Percentiles rank a stretch among this genome's conserved stretches.
phyloP scores from a whole-genome alignment of 2,888 invertebrate species.

The Gonocerus acuteangulatus region DNA sequence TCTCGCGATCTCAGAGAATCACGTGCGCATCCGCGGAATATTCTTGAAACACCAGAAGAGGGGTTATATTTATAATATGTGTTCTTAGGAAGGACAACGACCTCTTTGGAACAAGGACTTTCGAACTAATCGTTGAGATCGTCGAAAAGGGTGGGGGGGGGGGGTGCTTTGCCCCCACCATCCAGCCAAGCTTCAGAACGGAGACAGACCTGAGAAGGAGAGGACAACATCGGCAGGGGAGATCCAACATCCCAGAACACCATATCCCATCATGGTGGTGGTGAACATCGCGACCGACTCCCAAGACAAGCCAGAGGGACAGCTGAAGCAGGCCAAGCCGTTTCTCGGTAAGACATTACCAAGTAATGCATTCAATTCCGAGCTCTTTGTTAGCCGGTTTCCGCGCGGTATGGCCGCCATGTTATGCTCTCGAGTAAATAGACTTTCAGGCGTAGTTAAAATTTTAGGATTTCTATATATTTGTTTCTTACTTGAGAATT shows the following conservation, averaged over 20 bases:
- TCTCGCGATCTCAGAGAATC: too few species aligned
- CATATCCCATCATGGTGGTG: conserved; percentile 31
- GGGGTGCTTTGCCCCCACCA: too few species aligned
- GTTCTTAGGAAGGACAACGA: too few species aligned
- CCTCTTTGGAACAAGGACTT: too few species aligned
- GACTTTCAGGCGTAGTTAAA: conserved; percentile 2
- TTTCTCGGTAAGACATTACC: conserved; percentile 9
- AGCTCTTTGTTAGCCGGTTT: too few species aligned
- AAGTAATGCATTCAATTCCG: too few species aligned
- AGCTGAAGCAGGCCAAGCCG: conserved; percentile 15
- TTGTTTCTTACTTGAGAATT: too few species aligned
- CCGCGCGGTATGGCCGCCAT: conserved; percentile 4
- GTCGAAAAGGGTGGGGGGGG: too few species aligned
- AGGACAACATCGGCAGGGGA: conserved; percentile 25
- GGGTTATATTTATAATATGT: too few species aligned
- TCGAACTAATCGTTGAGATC: too few species aligned
- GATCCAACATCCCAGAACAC: conserved; percentile 25
- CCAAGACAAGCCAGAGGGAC: conserved; percentile 24
- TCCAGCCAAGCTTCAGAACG: conserved; percentile 2
- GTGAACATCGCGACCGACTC: conserved; percentile 28
- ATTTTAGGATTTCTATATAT: not conserved
- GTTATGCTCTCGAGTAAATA: conserved; percentile 14
- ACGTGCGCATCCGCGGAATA: too few species aligned
- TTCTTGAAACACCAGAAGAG: too few species aligned
- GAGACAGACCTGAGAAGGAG: conserved; percentile 13